Evolutionary conservation across 2,113 vertebrate genomes (phyloP).

Genomic region (Nothobranchius kuhntae): DNA sequence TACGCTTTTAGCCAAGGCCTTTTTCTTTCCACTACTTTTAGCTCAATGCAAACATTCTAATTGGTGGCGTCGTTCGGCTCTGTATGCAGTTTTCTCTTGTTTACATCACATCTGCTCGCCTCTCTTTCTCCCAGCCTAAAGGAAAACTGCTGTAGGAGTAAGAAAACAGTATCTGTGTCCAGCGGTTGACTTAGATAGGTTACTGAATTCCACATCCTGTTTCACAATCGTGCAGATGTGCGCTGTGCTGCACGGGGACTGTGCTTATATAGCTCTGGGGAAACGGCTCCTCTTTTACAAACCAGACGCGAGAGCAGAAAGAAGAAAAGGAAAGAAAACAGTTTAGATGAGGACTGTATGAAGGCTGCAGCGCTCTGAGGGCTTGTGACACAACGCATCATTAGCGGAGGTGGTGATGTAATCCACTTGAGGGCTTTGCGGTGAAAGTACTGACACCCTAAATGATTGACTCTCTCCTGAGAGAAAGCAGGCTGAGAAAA

Average conservation of each 20-base stretch:
- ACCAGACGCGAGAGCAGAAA: neutral
- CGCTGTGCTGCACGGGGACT: conserved; percentile 43
- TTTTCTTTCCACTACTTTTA: conserved; percentile 12
- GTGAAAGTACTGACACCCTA: conserved; percentile 62
- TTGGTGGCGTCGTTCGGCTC: conserved; percentile 20
- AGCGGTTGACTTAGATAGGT: conserved; percentile 48
- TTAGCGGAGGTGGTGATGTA: conserved; percentile 68
- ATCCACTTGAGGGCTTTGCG: conserved; percentile 63
- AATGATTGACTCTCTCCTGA: conserved; percentile 55
- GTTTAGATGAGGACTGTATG: conserved; percentile 43
- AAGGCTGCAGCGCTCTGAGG: conserved; percentile 52
- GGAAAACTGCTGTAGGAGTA: conserved; percentile 20
- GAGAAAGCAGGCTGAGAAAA: conserved; percentile 26
- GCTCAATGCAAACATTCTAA: conserved; percentile 30
- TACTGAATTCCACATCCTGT: conserved; percentile 57
- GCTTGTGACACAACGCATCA: conserved; percentile 54
- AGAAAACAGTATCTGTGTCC: conserved; percentile 28
- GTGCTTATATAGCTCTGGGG: conserved; percentile 23
- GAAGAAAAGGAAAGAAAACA: neutral
- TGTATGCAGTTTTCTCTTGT: conserved; percentile 19
- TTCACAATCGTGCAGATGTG: conserved; percentile 65
- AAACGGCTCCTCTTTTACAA: conserved; percentile 15
- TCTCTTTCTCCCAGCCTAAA: conserved; percentile 8
- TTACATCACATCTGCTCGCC: conserved; percentile 20
- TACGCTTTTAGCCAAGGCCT: conserved; percentile 24